phyloP scores from a whole-genome alignment of 2,888 invertebrate species.

The Troides aeacus region DNA sequence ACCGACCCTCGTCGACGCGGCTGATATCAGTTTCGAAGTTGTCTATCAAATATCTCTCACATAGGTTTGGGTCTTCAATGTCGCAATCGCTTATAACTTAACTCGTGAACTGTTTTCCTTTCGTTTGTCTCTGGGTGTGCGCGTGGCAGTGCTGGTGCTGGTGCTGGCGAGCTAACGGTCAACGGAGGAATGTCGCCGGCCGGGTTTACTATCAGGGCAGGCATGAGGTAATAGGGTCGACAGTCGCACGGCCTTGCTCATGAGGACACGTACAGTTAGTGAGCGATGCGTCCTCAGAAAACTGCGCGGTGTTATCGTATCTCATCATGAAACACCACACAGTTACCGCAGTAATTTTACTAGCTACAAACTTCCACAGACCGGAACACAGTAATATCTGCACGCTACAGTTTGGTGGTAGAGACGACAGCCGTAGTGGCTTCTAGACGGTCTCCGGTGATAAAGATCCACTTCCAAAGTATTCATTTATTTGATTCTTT shows the following conservation, averaged over 20 bases:
- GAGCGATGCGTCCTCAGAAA: neutral
- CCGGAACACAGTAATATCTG: no score
- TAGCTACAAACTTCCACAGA: no score
- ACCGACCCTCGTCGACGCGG: neutral
- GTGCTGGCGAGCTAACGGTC: constrained; percentile 37
- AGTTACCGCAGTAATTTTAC: no score
- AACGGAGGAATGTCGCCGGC: constrained; percentile 44
- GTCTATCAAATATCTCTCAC: neutral
- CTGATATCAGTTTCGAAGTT: no score
- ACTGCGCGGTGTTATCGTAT: constrained; percentile 9
- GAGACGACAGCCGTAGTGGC: no score
- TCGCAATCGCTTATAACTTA: constrained; percentile 35
- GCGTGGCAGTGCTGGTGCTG: constrained; percentile 17
- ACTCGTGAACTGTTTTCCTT: constrained; percentile 54
- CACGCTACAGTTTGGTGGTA: no score
- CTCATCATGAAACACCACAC: no score
- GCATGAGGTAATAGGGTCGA: constrained; percentile 35
- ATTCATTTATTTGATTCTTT: no score
- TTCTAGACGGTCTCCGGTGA: no score
- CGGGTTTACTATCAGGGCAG: constrained; percentile 33
- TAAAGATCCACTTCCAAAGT: no score
- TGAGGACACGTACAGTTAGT: neutral
- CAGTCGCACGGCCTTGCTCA: constrained; percentile 21
- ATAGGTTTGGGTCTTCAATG: neutral
- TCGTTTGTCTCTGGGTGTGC: constrained; percentile 54